Percentiles rank a stretch among this genome's conserved stretches.
phyloP scores from a whole-genome alignment of 2,888 invertebrate species.

The Thecophora atra region DNA sequence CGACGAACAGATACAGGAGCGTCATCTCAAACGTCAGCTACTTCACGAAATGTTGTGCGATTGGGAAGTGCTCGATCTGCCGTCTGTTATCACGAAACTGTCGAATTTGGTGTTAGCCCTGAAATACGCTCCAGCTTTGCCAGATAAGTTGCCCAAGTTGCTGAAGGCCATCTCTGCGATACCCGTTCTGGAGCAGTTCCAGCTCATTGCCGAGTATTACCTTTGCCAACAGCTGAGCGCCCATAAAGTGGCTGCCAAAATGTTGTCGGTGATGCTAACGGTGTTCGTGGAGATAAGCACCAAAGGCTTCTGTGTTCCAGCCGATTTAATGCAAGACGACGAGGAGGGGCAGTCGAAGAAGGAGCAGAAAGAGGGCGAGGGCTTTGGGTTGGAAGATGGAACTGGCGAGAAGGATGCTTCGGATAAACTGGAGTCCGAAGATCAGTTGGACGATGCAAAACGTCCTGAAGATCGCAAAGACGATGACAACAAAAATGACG shows the following conservation, averaged over 20 bases:
- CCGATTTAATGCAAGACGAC: constrained; percentile 82
- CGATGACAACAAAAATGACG: constrained; percentile 76
- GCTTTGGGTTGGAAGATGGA: constrained; percentile 94
- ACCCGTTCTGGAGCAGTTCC: constrained; percentile 82
- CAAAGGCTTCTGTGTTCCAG: constrained; percentile 93
- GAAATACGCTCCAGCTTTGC: constrained; percentile 64
- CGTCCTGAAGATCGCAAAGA: constrained; percentile 73
- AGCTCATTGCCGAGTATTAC: constrained; percentile 79
- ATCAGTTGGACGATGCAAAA: constrained; percentile 90
- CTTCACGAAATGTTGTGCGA: constrained; percentile 73
- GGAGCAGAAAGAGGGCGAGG: constrained; percentile 73
- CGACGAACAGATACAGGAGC: constrained; percentile 63
- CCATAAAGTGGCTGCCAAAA: constrained; percentile 82
- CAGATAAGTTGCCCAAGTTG: constrained; percentile 48
- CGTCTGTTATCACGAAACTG: constrained; percentile 63
- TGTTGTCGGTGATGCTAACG: constrained; percentile 82
- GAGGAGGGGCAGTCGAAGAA: constrained; percentile 70
- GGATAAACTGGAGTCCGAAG: constrained; percentile 83
- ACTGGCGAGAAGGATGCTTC: constrained; percentile 87
- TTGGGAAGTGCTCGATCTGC: constrained; percentile 70
- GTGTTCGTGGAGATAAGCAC: constrained; percentile 85
- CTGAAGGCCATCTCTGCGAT: constrained; percentile 58
- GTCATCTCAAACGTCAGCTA: constrained; percentile 75
- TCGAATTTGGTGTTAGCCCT: constrained; percentile 65
- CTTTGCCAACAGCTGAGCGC: constrained; percentile 80